Percentiles rank a stretch among this genome's conserved stretches.
These are phyloP conservation scores for Carassius carassius DNA, from an alignment of 2,113 vertebrate genomes.

Conservation along the genomic window DNA sequence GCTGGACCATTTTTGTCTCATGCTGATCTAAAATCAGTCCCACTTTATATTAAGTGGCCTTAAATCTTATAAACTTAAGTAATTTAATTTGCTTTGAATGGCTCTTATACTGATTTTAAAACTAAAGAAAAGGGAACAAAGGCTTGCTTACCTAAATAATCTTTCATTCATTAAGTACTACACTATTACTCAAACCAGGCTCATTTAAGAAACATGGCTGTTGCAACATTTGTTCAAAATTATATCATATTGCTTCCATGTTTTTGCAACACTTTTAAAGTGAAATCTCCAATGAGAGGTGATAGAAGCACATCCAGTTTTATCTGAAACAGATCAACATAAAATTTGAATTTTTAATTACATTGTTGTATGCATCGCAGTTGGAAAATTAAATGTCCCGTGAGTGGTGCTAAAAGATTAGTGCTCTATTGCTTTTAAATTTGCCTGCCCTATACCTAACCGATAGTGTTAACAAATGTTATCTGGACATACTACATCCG, in stretches of 20 bases:
- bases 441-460: no score
- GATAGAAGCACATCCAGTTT: not conserved
- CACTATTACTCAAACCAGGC: not conserved
- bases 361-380: not conserved
- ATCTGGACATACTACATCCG: no score
- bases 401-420: no score
- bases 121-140: not conserved
- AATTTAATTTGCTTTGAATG: not conserved
- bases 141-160: not conserved
- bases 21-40: not conserved
- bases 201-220: not conserved
- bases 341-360: not conserved
- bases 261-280: not conserved
- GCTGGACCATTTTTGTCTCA: not conserved
- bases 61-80: not conserved
- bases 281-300: not conserved
- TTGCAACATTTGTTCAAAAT: not conserved
- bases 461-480: no score
- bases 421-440: no score
- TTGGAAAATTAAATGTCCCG: not conserved
- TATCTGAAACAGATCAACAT: not conserved
- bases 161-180: not conserved
- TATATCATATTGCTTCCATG: not conserved
- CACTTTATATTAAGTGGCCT: no score
- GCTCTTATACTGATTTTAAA: not conserved